Evolutionary conservation across 2,797 vertebrate species (phyloP), one percentile per base, ranked within the genome.

Genomic region (Hoplostethus mediterraneus): DNA sequence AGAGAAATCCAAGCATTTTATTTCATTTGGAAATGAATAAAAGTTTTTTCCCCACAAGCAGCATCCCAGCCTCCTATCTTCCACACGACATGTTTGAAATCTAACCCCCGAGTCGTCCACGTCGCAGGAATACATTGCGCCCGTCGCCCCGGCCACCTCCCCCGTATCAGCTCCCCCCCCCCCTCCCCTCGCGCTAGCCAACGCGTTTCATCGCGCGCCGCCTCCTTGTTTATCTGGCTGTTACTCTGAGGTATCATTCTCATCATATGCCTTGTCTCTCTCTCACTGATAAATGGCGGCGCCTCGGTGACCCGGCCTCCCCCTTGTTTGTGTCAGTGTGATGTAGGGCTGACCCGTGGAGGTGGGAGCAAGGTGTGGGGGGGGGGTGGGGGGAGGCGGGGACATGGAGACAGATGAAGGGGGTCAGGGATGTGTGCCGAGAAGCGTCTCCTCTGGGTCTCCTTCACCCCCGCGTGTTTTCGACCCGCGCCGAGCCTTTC

Each of bases 361-460:
- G 81, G 82, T 54, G 42, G 71, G 21, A 63, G 51, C 68, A 44
- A 81, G 81, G 82, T 71, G 21, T 21, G 21, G 21, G 21, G 21
- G n/a, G n/a, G n/a, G n/a, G 21, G 21, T 21, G 21, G 21, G 21
- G 21, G 83, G 88, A 77, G 1, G 21, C 1, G 21, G 21, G 83
- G 88, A 77, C 86, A 81, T 73, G 82, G 85, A 83, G 85, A 91
- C 86, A 73, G 87, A 91, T 82, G 90, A 83, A 89, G 21, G 21
- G 21, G 90, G 87, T 90, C 87, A 82, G 74, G 33, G 38, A 54
- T 13, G 79, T 79, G 73, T 67, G 60, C 44, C 0, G 83, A 77
- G 76, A 61, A 58, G 75, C 72, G 14, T 92, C 86, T 89, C 89
- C 87, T 91, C 85, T 84, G 87, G 74, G 83, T 92, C 87, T 84